Evolutionary conservation across 1,140 invertebrate genomes (phyloP).

Genomic region (Dreissena rostriformis): DNA sequence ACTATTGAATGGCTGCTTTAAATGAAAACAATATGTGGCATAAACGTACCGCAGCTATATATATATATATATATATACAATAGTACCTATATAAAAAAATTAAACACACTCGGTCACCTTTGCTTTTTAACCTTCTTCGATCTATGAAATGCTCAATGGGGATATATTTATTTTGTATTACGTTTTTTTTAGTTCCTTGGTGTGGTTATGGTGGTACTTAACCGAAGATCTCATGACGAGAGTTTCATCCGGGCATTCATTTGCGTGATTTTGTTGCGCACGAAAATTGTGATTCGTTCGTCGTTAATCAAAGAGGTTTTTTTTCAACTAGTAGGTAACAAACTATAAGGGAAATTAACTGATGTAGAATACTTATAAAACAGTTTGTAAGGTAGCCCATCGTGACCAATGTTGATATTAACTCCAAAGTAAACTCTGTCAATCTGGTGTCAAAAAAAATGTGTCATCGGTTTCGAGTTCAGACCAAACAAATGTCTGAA

Average conservation of each 20-base stretch:
- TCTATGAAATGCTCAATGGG: no score
- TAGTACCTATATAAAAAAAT: no score
- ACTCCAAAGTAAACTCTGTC: no score
- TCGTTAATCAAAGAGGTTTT: conserved; percentile 43
- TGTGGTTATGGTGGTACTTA: not conserved
- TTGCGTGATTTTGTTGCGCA: conserved; percentile 59
- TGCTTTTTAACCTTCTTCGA: no score
- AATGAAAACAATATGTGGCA: no score
- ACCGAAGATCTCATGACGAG: conserved; percentile 38
- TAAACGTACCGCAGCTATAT: no score
- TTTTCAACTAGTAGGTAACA: conserved; percentile 41
- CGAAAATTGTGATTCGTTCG: conserved; percentile 42
- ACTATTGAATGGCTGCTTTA: no score
- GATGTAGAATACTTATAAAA: not conserved
- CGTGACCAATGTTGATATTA: not conserved
- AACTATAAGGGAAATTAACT: not conserved
- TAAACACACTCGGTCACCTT: no score
- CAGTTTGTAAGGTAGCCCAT: not conserved
- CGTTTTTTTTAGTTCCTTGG: no score
- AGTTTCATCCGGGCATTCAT: conserved; percentile 53
- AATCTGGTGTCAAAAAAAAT: not conserved
- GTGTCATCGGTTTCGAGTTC: conserved; percentile 10
- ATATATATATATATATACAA: no score
- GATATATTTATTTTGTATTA: no score
- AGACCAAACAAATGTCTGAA: not conserved